phyloP scores from a whole-genome alignment of 92 coral and sea anemone species.

The Desmophyllum pertusum region DNA sequence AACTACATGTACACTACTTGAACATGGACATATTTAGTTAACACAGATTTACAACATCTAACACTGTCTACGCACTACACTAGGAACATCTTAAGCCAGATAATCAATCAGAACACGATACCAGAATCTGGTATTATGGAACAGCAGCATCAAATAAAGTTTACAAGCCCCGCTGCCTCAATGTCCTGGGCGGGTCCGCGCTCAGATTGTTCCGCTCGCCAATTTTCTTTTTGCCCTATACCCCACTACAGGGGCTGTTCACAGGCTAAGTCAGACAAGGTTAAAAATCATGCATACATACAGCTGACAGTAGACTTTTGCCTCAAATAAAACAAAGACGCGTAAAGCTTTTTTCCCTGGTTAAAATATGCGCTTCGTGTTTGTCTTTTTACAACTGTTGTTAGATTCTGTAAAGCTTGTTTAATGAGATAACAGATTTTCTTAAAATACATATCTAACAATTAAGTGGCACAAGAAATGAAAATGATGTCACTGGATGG shows the following conservation, averaged over 20 bases:
- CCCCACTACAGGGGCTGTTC: neutral
- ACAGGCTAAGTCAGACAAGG: neutral
- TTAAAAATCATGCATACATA: neutral
- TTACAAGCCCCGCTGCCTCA: no score
- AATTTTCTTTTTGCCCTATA: no score
- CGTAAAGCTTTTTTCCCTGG: neutral
- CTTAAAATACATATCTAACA: neutral
- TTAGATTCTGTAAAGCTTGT: neutral
- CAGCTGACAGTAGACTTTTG: no score
- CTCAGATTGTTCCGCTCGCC: no score
- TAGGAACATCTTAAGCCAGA: neutral
- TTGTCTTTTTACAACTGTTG: neutral
- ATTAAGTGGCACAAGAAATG: neutral
- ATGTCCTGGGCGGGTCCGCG: no score
- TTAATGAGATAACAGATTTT: neutral
- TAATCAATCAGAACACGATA: no score
- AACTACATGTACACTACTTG: neutral
- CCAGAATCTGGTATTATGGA: no score
- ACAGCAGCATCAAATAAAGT: no score
- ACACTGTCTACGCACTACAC: neutral
- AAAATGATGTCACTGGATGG: neutral
- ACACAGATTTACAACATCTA: neutral
- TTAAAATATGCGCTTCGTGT: neutral
- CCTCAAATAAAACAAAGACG: conserved; percentile 3
- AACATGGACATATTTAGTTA: neutral